Evolutionary conservation across 2,113 vertebrate species (phyloP).

Genomic region (Haliaeetus leucogaster): DNA sequence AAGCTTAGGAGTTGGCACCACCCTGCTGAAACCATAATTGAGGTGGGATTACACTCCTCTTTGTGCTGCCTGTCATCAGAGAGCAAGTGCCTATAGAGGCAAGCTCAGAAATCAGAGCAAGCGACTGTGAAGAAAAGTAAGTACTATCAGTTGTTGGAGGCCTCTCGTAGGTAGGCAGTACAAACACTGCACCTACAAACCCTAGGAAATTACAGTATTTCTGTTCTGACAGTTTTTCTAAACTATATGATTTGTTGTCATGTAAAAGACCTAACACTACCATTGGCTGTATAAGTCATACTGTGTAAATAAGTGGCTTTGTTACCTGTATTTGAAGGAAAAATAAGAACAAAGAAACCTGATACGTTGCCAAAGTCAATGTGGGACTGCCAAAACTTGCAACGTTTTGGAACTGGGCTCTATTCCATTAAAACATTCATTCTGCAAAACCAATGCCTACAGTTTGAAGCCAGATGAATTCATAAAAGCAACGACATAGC

Average conservation of each 20-base stretch:
- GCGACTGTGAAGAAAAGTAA: not conserved
- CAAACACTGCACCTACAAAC: not conserved
- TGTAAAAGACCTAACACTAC: not conserved
- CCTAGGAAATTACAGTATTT: not conserved
- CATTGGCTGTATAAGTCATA: not conserved
- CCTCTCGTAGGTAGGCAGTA: not conserved
- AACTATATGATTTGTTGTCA: not conserved
- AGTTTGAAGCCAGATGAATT: not conserved
- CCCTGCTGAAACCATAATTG: constrained; percentile 27
- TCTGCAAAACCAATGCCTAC: not conserved
- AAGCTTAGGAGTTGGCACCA: constrained; percentile 16
- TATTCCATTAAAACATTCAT: not conserved
- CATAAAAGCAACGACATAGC: not conserved
- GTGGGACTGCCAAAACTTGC: not conserved
- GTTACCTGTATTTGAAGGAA: not conserved
- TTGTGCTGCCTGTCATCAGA: not conserved
- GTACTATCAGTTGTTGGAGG: not conserved
- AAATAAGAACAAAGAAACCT: not conserved
- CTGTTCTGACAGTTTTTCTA: not conserved
- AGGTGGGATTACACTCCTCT: constrained; percentile 20
- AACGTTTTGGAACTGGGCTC: not conserved
- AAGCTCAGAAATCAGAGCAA: not conserved
- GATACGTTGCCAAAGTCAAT: not conserved
- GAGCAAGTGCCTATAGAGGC: not conserved
- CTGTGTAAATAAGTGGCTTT: not conserved